phyloP scores from a whole-genome alignment of 2,797 vertebrate species.

The Eutrigla gurnardus region DNA sequence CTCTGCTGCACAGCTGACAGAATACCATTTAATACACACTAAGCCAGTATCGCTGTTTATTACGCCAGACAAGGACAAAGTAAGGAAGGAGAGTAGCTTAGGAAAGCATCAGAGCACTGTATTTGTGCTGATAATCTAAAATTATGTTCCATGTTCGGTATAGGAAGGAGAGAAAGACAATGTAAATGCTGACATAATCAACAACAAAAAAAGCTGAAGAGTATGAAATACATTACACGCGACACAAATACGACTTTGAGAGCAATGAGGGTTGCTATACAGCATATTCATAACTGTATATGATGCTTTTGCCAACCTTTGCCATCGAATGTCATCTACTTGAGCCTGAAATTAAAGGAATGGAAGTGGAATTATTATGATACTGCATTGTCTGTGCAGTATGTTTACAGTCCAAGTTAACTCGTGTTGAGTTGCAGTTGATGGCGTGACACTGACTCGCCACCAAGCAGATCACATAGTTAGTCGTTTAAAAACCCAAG shows the following conservation, averaged over 20 bases:
- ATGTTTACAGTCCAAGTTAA: not conserved
- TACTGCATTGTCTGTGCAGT: not conserved
- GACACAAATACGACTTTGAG: conserved; percentile 18
- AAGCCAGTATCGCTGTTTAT: conserved; percentile 62
- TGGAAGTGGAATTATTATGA: not conserved
- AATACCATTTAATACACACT: conserved; percentile 61
- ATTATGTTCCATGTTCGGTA: conserved; percentile 67
- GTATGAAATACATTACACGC: conserved; percentile 43
- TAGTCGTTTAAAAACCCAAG: not conserved
- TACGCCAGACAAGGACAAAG: conserved; percentile 67
- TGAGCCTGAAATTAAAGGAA: not conserved
- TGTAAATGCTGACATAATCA: conserved; percentile 72
- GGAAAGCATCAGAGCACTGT: conserved; percentile 58
- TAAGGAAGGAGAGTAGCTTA: conserved; percentile 52
- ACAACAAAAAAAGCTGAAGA: conserved; percentile 61
- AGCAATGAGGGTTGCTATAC: not conserved
- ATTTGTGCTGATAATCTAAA: conserved; percentile 73
- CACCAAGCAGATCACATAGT: not conserved
- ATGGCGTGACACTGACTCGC: not conserved
- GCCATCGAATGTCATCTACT: not conserved
- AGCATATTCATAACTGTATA: not conserved
- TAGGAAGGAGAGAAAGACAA: conserved; percentile 54
- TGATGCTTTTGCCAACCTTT: not conserved
- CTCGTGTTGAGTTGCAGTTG: not conserved
- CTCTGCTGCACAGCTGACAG: conserved; percentile 54